phyloP scores from a whole-genome alignment of 2,888 invertebrate species.

The Abrostola tripartita region DNA sequence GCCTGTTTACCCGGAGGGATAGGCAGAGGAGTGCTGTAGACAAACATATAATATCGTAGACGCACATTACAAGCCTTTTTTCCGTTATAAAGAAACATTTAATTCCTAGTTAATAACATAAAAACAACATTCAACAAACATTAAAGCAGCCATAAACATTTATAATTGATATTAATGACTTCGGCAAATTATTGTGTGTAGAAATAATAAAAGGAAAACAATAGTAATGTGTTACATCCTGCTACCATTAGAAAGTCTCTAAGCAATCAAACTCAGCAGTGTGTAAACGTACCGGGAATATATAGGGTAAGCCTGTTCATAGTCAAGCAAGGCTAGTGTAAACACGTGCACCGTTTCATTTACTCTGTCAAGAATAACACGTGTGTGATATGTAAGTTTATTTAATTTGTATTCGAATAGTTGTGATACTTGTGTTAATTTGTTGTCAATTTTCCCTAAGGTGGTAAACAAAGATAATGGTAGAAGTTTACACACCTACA shows the following conservation, averaged over 20 bases:
- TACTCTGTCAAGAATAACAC: constrained; percentile 45
- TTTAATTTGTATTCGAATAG: constrained; percentile 3
- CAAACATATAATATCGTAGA: constrained; percentile 1
- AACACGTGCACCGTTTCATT: constrained; percentile 54
- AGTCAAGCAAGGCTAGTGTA: constrained; percentile 44
- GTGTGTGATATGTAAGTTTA: constrained; percentile 46
- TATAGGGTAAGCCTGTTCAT: constrained; percentile 33
- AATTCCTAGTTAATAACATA: constrained; percentile 22
- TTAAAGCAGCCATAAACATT: constrained; percentile 24
- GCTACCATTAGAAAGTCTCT: constrained; percentile 48
- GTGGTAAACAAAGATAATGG: no score
- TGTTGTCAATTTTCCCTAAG: no score
- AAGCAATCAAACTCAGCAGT: constrained; percentile 42
- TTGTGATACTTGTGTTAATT: neutral
- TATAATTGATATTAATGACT: constrained; percentile 44
- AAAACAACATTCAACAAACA: constrained; percentile 25
- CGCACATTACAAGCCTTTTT: constrained; percentile 8
- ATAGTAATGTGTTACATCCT: constrained; percentile 57
- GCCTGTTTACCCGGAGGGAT: no score
- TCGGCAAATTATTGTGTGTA: constrained; percentile 28
- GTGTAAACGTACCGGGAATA: constrained; percentile 36
- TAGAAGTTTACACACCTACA: no score
- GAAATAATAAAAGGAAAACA: constrained; percentile 31
- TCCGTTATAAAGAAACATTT: constrained; percentile 21
- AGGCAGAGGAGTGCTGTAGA: neutral